A percentile compares a stretch with the other conserved stretches of the same genome.
These are phyloP conservation scores for Sphaerodactylus townsendi DNA, from an alignment of 2,113 vertebrate species.

Conservation along the genomic window DNA sequence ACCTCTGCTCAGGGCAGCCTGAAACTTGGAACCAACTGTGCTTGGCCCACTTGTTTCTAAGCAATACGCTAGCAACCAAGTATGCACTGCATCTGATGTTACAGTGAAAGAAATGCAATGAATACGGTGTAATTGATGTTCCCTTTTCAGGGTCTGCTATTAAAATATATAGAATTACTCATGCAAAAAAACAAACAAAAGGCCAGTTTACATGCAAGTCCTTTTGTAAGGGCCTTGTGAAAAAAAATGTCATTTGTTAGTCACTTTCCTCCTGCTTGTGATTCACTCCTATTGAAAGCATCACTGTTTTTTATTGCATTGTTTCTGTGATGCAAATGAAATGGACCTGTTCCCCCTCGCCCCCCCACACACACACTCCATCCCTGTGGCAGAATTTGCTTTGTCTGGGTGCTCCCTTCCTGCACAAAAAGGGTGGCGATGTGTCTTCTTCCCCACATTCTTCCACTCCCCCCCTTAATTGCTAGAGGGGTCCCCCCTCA, in stretches of 20 bases:
- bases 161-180: constrained; percentile 56
- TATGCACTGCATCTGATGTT: neutral
- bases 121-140: constrained; percentile 18
- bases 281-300: constrained; percentile 32
- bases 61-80: neutral
- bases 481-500: too few species aligned
- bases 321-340: constrained; percentile 12
- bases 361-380: neutral
- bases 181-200: neutral
- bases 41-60: neutral
- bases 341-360: neutral
- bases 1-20: too few species aligned
- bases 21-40: too few species aligned
- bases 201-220: constrained; percentile 15
- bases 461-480: neutral
- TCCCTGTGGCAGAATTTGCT: neutral
- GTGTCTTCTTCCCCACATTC: neutral
- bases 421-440: neutral
- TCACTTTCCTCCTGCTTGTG: neutral
- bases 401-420: neutral
- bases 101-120: neutral
- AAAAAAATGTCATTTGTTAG: constrained; percentile 15
- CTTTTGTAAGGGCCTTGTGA: constrained; percentile 14
- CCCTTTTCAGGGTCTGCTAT: constrained; percentile 28
- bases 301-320: neutral